A percentile compares a stretch with the other conserved stretches of the same genome.
Evolutionary conservation across 35 echinoderm and acorn worm species (phyloP).

Genomic region (Diadema setosum): DNA sequence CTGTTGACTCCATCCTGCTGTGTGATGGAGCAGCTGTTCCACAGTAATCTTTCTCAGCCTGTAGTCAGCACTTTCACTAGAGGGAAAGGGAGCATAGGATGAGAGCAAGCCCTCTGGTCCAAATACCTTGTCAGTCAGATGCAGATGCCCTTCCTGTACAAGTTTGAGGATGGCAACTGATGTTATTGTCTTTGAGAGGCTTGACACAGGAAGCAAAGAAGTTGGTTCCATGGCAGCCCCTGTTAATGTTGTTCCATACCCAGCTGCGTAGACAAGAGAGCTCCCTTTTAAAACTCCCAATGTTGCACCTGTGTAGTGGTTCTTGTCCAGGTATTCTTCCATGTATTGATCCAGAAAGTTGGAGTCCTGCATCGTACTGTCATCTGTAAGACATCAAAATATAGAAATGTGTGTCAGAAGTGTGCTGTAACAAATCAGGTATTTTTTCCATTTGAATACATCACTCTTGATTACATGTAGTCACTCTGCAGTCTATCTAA

Average conservation of each 20-base stretch:
- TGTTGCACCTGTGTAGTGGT: constrained; percentile 81
- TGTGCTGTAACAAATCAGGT: no score
- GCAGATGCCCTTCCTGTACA: constrained; percentile 43
- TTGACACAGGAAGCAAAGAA: constrained; percentile 70
- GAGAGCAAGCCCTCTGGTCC: constrained; percentile 56
- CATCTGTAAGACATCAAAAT: constrained; percentile 38
- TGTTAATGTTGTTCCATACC: constrained; percentile 57
- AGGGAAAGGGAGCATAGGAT: constrained; percentile 9
- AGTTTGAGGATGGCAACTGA: constrained; percentile 81
- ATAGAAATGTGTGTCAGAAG: no score
- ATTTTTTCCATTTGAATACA: no score
- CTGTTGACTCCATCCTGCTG: constrained; percentile 64
- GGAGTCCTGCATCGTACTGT: constrained; percentile 29
- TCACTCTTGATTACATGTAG: no score
- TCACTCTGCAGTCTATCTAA: no score
- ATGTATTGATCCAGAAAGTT: constrained; percentile 28
- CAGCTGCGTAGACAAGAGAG: constrained; percentile 58
- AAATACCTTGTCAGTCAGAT: constrained; percentile 71
- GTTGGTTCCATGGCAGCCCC: constrained; percentile 60
- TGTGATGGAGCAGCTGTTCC: constrained; percentile 82
- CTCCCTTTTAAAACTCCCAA: constrained; percentile 62
- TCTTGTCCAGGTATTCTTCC: constrained; percentile 56
- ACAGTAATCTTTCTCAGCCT: constrained; percentile 72
- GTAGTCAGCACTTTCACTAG: constrained; percentile 25
- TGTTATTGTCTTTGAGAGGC: constrained; percentile 93